Evolutionary conservation across 1,140 invertebrate species (phyloP).

Genomic region (Camponotus vicinus): DNA sequence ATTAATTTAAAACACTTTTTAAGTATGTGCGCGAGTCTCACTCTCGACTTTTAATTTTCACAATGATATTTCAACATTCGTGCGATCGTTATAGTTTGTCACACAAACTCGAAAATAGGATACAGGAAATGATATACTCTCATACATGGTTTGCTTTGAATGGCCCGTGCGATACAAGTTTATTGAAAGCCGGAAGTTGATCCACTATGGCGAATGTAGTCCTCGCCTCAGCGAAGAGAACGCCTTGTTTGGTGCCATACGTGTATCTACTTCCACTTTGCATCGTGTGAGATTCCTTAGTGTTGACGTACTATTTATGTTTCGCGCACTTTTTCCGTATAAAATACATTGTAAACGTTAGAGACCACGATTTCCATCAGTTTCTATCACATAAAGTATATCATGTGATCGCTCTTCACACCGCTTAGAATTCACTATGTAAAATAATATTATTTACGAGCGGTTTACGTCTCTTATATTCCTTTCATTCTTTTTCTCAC

Average conservation of each 20-base stretch:
- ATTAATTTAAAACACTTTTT: conserved; percentile 51
- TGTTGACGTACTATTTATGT: background rate
- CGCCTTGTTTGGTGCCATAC: background rate
- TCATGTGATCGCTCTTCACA: conserved; percentile 12
- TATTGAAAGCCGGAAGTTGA: conserved; percentile 69
- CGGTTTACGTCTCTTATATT: conserved; percentile 21
- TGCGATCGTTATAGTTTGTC: background rate
- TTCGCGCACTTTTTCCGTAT: conserved; percentile 16
- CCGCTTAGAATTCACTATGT: background rate
- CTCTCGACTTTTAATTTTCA: conserved; percentile 57
- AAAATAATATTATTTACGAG: conserved; percentile 25
- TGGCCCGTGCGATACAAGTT: conserved; percentile 61
- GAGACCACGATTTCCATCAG: conserved; percentile 3
- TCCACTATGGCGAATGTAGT: conserved; percentile 28
- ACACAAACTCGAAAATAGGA: conserved; percentile 54
- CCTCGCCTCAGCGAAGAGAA: conserved; percentile 4
- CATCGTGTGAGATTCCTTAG: background rate
- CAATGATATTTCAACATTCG: background rate
- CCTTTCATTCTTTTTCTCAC: background rate
- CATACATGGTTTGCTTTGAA: conserved; percentile 59
- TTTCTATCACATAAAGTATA: background rate
- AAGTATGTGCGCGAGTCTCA: conserved; percentile 19
- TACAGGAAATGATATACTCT: conserved; percentile 63
- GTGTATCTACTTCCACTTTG: conserved; percentile 3
- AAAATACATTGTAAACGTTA: background rate